Conservation (phyloP, 2,113 vertebrate genomes). For the Poecilia latipinna region DNA sequence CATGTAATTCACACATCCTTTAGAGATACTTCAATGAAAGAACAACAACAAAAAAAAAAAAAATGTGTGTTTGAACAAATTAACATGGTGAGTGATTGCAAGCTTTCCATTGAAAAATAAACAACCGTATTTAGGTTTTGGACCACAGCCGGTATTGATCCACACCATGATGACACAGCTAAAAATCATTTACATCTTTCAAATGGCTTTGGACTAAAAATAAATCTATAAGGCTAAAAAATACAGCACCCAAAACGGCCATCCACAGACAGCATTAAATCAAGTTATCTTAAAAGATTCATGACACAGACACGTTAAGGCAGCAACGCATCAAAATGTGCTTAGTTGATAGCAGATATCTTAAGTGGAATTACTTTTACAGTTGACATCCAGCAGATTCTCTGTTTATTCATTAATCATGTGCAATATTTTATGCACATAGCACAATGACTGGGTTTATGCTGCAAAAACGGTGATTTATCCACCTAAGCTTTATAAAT, state of each 20-base stretch:
- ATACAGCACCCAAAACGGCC: neutral
- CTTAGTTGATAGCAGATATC: neutral
- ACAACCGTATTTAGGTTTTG: slow-evolving; percentile 2
- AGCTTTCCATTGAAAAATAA: neutral
- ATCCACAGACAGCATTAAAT: neutral
- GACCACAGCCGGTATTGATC: neutral
- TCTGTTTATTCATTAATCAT: neutral
- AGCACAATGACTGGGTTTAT: neutral
- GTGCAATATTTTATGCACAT: neutral
- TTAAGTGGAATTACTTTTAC: neutral
- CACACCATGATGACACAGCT: no score
- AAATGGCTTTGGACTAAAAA: neutral
- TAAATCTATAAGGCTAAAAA: neutral
- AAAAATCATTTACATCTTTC: no score
- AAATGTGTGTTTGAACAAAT: neutral
- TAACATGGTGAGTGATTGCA: neutral
- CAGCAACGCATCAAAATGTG: neutral
- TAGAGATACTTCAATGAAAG: neutral
- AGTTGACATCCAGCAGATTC: neutral
- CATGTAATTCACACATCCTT: slow-evolving; percentile 21
- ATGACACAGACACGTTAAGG: neutral
- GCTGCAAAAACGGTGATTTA: neutral
- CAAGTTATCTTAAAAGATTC: no score
- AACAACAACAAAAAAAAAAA: neutral
- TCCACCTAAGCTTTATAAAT: no score